Base-by-base conservation (phyloP, 1,140 invertebrate genomes). In the Nasonia vitripennis region DNA sequence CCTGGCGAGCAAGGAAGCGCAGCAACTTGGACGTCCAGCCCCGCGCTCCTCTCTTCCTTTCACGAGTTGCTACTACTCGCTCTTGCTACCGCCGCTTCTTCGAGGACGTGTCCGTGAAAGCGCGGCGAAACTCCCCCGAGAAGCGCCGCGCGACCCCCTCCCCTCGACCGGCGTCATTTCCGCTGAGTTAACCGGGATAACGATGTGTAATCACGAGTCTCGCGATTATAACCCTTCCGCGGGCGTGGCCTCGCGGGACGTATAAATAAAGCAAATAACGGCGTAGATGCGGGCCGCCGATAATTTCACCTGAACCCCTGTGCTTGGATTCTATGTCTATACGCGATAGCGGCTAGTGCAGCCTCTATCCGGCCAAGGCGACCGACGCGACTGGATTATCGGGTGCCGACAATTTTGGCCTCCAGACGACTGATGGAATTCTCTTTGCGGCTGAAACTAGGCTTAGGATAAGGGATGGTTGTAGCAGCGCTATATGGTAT, bases 211-310 rank as follows among this genome's bases (percentile, higher is more conserved):
- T 89, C 88, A 87, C 75, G 86, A 81, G 73, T 83, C 77, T 79
- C 84, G 79, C 84, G 83, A 89, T 89, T 88, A 87, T 86, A 89
- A 81, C 78, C 87, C n/a, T 74, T 77, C n/a, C 68, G 81, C 55
- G 41, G 70, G 37, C 48, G 20, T 17, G 14, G 73, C 75, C 87
- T 83, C 85, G 55, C 80, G 87, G 87, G 88, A 87, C 79, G 86
- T 87, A 88, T 88, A 87, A 89, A 88, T 89, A 89, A 89, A 84
- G 86, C 80, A 83, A 87, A 89, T 86, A 84, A 79, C 55, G 51
- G 67, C 41, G 27, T 55, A 74, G 73, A 68, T 41, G 31, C 81
- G 17, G 1, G 51, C 14, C 20, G 37, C 55, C 31, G 82, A 78
- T 84, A 84, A 70, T 78, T 78, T 78, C 74, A 84, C 17, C 37